Evolutionary conservation across 1,140 invertebrate genomes (phyloP).

Genomic region (Pararge aegeria): DNA sequence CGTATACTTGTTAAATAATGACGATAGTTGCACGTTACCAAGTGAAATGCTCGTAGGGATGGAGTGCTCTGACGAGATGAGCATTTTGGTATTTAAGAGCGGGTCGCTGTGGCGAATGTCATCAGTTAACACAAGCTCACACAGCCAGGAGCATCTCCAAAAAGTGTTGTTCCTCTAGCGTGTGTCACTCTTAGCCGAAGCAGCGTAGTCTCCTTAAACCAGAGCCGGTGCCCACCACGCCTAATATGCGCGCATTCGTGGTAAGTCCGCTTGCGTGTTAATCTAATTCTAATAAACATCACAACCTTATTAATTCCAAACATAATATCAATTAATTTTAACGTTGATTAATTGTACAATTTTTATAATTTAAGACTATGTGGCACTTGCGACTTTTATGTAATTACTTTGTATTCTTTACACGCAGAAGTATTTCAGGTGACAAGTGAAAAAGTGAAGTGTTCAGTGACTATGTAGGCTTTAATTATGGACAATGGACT

Average conservation of each 20-base stretch:
- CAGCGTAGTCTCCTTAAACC: constrained; percentile 43
- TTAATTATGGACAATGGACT: constrained; percentile 15
- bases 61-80: constrained; percentile 72
- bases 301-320: too few relatives aligned
- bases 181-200: constrained; percentile 32
- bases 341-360: constrained; percentile 17
- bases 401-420: constrained; percentile 23
- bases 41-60: constrained; percentile 77
- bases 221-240: constrained; percentile 42
- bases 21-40: constrained; percentile 71
- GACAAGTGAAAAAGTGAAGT: constrained; percentile 47
- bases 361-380: constrained; percentile 26
- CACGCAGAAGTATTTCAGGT: constrained; percentile 14
- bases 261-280: constrained; percentile 57
- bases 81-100: constrained; percentile 75
- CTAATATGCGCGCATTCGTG: constrained; percentile 72
- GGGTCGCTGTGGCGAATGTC: constrained; percentile 70
- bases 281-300: constrained; percentile 26
- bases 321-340: too few relatives aligned
- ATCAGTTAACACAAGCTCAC: constrained; percentile 73
- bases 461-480: constrained; percentile 39
- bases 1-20: constrained; percentile 73
- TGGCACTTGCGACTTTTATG: constrained; percentile 53
- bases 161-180: constrained; percentile 49
- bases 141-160: constrained; percentile 67